Evolutionary conservation across 2,888 invertebrate genomes (phyloP).

Genomic region (Anthrax anthrax): DNA sequence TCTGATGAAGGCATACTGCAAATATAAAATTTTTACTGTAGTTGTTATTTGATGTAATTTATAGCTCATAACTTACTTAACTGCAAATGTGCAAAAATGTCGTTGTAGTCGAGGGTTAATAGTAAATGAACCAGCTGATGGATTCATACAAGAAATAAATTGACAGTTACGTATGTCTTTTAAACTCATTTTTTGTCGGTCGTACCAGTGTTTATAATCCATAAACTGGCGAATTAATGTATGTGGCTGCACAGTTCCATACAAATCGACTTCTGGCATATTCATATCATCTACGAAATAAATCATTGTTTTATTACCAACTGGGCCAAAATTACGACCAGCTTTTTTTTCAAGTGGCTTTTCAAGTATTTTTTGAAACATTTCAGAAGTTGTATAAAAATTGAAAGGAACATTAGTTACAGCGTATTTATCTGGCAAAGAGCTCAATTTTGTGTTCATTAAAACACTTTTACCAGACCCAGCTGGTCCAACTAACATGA

Average conservation of each 20-base stretch:
- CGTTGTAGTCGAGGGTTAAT: constrained; percentile 81
- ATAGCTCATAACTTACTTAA: constrained; percentile 47
- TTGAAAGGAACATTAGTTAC: constrained; percentile 86
- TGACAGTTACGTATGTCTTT: constrained; percentile 90
- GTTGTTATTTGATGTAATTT: neutral
- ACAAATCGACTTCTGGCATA: constrained; percentile 91
- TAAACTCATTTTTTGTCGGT: constrained; percentile 65
- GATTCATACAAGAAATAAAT: constrained; percentile 93
- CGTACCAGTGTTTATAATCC: constrained; percentile 94
- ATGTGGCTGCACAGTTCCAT: constrained; percentile 91
- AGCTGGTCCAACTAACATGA: constrained; percentile 81
- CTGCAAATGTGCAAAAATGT: constrained; percentile 75
- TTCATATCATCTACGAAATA: constrained; percentile 95
- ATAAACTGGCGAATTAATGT: constrained; percentile 84
- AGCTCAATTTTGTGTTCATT: constrained; percentile 64
- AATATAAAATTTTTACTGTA: constrained; percentile 6
- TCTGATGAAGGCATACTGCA: constrained; percentile 69
- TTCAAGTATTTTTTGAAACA: constrained; percentile 76
- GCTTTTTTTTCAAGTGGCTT: constrained; percentile 91
- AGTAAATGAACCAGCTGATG: constrained; percentile 88
- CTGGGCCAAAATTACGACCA: constrained; percentile 83
- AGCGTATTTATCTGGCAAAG: constrained; percentile 60
- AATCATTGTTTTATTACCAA: constrained; percentile 80
- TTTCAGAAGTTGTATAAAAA: constrained; percentile 88
- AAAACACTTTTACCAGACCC: constrained; percentile 91